A percentile compares a stretch with the other conserved stretches of the same genome.
Evolutionary conservation across 1,140 invertebrate species (phyloP).

Genomic region (Mactra quadrangularis): DNA sequence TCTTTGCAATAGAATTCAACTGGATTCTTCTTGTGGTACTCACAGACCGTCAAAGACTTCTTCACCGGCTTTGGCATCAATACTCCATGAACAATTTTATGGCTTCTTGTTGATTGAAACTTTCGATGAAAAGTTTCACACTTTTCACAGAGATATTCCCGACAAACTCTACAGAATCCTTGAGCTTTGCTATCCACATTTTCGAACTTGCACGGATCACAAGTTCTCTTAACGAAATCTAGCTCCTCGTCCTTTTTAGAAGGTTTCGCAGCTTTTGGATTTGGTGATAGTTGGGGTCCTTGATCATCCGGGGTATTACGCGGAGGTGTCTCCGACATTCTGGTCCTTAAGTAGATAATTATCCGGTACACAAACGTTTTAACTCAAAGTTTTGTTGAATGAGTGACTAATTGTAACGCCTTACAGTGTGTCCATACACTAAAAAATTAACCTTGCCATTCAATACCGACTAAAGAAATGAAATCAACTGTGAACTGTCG

Average conservation of each 20-base stretch:
- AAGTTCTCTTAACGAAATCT: constrained; percentile 44
- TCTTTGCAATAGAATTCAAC: constrained; percentile 49
- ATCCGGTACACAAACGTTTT: too few species aligned
- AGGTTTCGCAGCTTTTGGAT: background rate
- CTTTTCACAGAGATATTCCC: constrained; percentile 54
- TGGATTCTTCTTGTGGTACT: constrained; percentile 43
- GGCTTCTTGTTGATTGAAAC: constrained; percentile 49
- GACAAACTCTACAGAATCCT: constrained; percentile 39
- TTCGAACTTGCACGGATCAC: constrained; percentile 59
- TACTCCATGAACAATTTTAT: constrained; percentile 54
- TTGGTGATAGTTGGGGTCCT: background rate
- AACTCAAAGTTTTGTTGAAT: too few species aligned
- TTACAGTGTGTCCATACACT: too few species aligned
- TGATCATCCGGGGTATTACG: background rate
- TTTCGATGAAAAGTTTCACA: constrained; percentile 53
- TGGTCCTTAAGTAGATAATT: too few species aligned
- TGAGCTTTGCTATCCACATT: constrained; percentile 34
- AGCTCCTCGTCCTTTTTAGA: constrained; percentile 8
- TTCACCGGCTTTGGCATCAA: constrained; percentile 56
- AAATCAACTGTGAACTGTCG: too few species aligned
- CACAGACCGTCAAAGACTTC: constrained; percentile 36
- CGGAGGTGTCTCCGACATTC: background rate
- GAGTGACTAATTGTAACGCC: too few species aligned
- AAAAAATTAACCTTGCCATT: too few species aligned
- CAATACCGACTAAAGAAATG: too few species aligned